A percentile compares a stretch with the other conserved stretches of the same genome.
Conservation (phyloP, 1,140 invertebrate genomes). For the Ladona fulva region DNA sequence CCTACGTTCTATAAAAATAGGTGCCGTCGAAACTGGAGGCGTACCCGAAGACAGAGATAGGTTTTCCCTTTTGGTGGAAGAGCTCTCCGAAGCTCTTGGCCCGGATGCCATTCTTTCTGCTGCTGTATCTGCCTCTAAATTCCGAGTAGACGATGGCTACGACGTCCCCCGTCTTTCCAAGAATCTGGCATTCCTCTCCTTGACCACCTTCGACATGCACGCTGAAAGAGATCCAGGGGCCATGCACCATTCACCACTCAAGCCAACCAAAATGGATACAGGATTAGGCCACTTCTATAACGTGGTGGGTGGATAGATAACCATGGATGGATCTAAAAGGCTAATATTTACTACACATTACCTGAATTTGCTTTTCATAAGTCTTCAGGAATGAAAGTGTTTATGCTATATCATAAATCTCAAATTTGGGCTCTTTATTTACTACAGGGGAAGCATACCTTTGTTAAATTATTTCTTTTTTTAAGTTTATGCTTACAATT, state of each 20-base stretch:
- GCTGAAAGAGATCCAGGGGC: slow-evolving; percentile 34
- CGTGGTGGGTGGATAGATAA: slow-evolving; percentile 32
- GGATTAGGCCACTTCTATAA: slow-evolving; percentile 35
- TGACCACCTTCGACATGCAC: slow-evolving; percentile 43
- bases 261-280: slow-evolving; percentile 28
- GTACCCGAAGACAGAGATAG: slow-evolving; percentile 40
- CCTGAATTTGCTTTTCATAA: no score
- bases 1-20: slow-evolving; percentile 11
- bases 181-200: slow-evolving; percentile 40
- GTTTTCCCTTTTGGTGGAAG: slow-evolving; percentile 39
- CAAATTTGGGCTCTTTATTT: no score
- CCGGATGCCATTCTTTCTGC: slow-evolving; percentile 40
- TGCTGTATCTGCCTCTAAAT: slow-evolving; percentile 46
- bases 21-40: slow-evolving; percentile 37
- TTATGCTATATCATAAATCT: no score
- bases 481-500: no score
- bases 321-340: no score
- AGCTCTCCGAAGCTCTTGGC: slow-evolving; percentile 43
- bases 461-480: no score
- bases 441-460: no score
- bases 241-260: slow-evolving; percentile 40
- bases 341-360: no score
- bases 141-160: slow-evolving; percentile 41
- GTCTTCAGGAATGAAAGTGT: no score
- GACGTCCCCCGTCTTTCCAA: slow-evolving; percentile 36